A percentile compares a stretch with the other conserved stretches of the same genome.
Evolutionary conservation across 2,797 vertebrate species (phyloP).

Genomic region (Epinephelus coioides): DNA sequence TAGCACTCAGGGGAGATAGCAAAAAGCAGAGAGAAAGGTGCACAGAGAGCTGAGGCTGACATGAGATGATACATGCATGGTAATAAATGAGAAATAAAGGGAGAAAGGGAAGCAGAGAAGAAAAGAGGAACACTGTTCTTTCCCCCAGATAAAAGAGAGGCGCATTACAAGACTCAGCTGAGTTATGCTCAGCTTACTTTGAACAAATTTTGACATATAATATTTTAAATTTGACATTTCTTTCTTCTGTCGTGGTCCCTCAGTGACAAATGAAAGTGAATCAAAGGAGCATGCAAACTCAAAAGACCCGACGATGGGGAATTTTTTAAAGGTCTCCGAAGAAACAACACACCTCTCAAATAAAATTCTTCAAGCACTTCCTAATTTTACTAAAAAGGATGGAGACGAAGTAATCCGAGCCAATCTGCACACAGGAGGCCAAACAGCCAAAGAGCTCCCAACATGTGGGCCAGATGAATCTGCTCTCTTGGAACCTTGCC

Average conservation of each 20-base stretch:
- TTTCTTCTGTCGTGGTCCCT: slow-evolving; percentile 35
- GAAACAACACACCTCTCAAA: slow-evolving; percentile 22
- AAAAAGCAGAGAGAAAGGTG: slow-evolving; percentile 50
- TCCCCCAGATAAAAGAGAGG: slow-evolving; percentile 58
- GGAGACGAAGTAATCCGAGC: slow-evolving; percentile 32
- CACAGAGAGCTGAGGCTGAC: slow-evolving; percentile 57
- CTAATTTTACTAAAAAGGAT: slow-evolving; percentile 38
- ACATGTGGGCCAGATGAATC: slow-evolving; percentile 73
- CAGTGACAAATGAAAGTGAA: slow-evolving; percentile 58
- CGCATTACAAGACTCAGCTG: slow-evolving; percentile 53
- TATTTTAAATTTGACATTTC: slow-evolving; percentile 59
- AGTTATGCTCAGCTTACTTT: slow-evolving; percentile 60
- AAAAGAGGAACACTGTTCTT: slow-evolving; percentile 49
- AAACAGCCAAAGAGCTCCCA: slow-evolving; percentile 72
- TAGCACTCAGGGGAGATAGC: slow-evolving; percentile 44
- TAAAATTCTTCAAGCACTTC: not conserved
- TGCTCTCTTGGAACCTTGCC: slow-evolving; percentile 78
- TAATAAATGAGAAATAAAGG: slow-evolving; percentile 69
- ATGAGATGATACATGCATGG: slow-evolving; percentile 68
- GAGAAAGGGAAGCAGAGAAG: slow-evolving; percentile 42
- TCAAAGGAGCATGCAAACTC: slow-evolving; percentile 38
- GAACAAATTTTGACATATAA: slow-evolving; percentile 58
- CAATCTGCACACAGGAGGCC: slow-evolving; percentile 61
- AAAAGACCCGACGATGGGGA: slow-evolving; percentile 24
- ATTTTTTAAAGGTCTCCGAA: slow-evolving; percentile 18